These are phyloP conservation scores for Drosophila longiperda DNA, from an alignment of 2,888 invertebrate species.

Conservation along the genomic window DNA sequence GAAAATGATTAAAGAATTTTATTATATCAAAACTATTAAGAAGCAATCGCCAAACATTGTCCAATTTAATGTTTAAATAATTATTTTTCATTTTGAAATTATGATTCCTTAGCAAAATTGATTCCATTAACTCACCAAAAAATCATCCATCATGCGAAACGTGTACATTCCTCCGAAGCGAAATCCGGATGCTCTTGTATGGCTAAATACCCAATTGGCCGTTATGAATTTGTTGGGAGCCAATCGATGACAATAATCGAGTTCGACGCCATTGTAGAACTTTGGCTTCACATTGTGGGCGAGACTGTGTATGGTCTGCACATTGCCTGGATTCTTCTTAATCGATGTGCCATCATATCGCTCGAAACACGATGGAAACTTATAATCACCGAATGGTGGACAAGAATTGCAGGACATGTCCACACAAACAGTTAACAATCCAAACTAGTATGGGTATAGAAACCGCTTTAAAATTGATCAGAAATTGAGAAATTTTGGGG, in stretches of 20 bases:
- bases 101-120: neutral
- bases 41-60: neutral
- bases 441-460: neutral
- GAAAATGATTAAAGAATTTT: neutral
- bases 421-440: neutral
- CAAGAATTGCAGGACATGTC: conserved; percentile 66
- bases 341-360: conserved; percentile 68
- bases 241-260: conserved; percentile 79
- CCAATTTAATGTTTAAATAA: neutral
- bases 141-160: conserved; percentile 68
- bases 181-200: conserved; percentile 82
- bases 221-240: conserved; percentile 80
- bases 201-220: conserved; percentile 82
- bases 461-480: conserved; percentile 11
- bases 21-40: neutral
- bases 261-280: conserved; percentile 83
- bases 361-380: conserved; percentile 81
- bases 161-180: conserved; percentile 83
- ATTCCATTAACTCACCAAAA: conserved; percentile 72
- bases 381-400: conserved; percentile 48
- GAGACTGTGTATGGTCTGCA: conserved; percentile 81
- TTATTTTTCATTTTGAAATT: no score
- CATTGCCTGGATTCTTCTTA: conserved; percentile 83
- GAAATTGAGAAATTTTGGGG: conserved; percentile 43
- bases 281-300: conserved; percentile 83